Conservation (phyloP, 53 echinoderm and acorn worm genomes). For the Apostichopus leukothele region DNA sequence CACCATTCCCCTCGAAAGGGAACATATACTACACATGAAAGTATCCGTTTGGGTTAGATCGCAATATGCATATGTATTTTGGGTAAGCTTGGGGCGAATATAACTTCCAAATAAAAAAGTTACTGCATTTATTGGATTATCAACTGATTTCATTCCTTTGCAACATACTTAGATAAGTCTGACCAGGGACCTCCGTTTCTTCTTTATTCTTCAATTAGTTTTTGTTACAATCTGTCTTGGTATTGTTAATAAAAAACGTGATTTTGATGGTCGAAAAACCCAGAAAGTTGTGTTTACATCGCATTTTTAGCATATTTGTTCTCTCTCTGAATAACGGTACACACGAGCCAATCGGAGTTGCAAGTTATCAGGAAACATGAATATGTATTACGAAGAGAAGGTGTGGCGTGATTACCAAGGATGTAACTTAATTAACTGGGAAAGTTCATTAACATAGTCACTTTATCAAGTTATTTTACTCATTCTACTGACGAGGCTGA, state of each 20-base stretch:
- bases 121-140: no score
- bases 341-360: slow-evolving; percentile 11
- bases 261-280: neutral
- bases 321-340: slow-evolving; percentile 32
- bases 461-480: neutral
- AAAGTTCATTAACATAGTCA: neutral
- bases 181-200: neutral
- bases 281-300: slow-evolving; percentile 9
- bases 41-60: no score
- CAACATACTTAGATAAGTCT: no score
- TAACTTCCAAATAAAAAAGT: no score
- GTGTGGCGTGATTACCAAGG: slow-evolving; percentile 31
- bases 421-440: slow-evolving; percentile 26
- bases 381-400: slow-evolving; percentile 28
- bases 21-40: no score
- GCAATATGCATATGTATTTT: no score
- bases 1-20: no score
- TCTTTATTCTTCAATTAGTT: neutral
- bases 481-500: neutral
- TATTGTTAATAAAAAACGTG: no score
- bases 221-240: neutral
- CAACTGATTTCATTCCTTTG: no score
- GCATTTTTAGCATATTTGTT: slow-evolving; percentile 18
- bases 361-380: neutral
- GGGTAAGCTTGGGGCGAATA: no score